Evolutionary conservation across 1,140 invertebrate species (phyloP), one percentile per base, ranked within the genome.

Genomic region (Augochlora pura): DNA sequence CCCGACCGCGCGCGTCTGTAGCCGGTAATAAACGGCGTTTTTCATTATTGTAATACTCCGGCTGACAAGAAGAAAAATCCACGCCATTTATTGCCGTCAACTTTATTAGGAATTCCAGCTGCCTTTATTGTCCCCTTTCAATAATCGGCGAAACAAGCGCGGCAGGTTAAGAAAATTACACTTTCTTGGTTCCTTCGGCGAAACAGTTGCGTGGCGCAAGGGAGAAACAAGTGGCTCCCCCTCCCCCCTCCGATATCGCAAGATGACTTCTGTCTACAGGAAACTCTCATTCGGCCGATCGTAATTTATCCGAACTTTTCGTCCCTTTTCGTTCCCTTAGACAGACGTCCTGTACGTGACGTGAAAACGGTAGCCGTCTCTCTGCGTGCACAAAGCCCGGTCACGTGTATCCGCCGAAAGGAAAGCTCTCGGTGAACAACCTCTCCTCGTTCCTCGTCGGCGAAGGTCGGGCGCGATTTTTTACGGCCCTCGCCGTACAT

Each of bases 261-360:
- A n/a, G 73, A 69, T 63, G 69, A 81, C 72, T 72, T 25, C 14
- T 60, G 59, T 65, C 52, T 70, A 38, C 59, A 69, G 54, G 42
- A 54, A 73, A 57, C 59, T 77, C 73, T 59, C 69, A 67, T 84
- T 71, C 46, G 79, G 77, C 68, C 67, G 62, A 68, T 81, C 79
- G 83, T 85, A 85, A 85, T 85, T 84, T 85, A 85, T 85, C 83
- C 80, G 25, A 85, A 85, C 83, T 81, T 85, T 85, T 73, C 60
- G 72, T 63, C 73, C 42, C 42, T 46, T 46, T 46, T 46, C 42
- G 42, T 46, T 62, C 66, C 60, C 57, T 77, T 63, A 85, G 84
- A 85, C 82, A 85, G 84, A 85, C 84, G 83, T 54, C 84, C 62
- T 27, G 74, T 23, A 85, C 84, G 84, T 85, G 84, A 85, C 74